Base-by-base conservation (phyloP, 2,888 invertebrate genomes). In the Dendrolimus houi region DNA sequence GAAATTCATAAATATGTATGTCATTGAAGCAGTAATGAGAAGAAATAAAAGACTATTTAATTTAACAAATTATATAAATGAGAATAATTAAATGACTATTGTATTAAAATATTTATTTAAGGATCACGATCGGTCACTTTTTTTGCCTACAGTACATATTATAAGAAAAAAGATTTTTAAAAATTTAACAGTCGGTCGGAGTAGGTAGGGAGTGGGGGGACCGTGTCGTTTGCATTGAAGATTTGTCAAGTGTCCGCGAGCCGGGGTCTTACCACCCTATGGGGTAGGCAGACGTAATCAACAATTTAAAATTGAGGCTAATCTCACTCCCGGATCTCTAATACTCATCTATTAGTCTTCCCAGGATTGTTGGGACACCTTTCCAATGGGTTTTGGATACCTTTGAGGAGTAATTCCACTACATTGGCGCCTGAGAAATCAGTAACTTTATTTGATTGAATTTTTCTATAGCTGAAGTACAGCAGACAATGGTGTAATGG, bases 301-400 rank as follows among this genome's bases (percentile, higher is more conserved):
- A 87, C 87, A 87, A 87, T 88, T 87, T 87, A 86, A 88, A 87
- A 88, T 86, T 87, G 85, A 80, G 80, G 77, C 85, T 88, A 86
- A 87, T 87, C 87, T 85, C 69, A 67, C 70, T 72, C 75, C 71
- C 67, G 29, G 67, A 29, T 67, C 61, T 69, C 77, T 83, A 84
- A 85, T 85, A 82, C 75, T 60, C 60, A 62, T 75, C 79, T 72
- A 88, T 88, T 87, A 80, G 73, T 87, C 86, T 80, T 74, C 69
- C 47, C 47, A 12, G 47, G 12, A 9, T 47, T 12, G 9, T 47
- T 47, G 47, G 12, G 47, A 47, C 6, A 47, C 47, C 47, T 47
- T 9, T 47, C 9, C 47, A 47, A 47, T 47, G 47, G 47, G 9
- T 9, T 47, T 47, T 47, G 9, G 9, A 47, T 9, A 47, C 47